Percentiles rank a stretch among this genome's conserved stretches.
Evolutionary conservation across 2,888 invertebrate genomes (phyloP).

Genomic region (Colletes collaris): DNA sequence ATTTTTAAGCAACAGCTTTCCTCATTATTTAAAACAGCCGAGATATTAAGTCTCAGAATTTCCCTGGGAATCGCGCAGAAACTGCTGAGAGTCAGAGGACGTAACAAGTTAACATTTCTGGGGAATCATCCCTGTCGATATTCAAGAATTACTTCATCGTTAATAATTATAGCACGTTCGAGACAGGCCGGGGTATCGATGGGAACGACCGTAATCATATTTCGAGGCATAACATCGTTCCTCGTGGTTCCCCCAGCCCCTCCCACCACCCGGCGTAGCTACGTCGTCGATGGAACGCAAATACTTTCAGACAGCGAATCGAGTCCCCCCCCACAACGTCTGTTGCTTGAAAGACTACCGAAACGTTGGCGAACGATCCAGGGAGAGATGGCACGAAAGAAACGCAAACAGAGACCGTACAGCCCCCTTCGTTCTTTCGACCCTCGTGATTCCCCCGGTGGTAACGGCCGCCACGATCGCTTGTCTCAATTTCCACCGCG

Average conservation of each 20-base stretch:
- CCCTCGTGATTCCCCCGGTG: conserved; percentile 17
- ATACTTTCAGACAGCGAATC: conserved; percentile 11
- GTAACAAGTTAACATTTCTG: too few relatives aligned
- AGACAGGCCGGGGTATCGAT: neutral
- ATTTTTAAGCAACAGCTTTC: too few relatives aligned
- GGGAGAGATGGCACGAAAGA: neutral
- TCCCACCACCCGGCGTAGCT: neutral
- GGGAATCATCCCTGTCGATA: neutral
- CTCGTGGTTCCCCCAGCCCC: neutral
- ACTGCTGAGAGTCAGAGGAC: too few relatives aligned
- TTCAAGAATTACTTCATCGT: conserved; percentile 3
- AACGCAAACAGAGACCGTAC: conserved; percentile 16
- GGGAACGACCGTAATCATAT: conserved; percentile 4
- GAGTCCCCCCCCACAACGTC: neutral
- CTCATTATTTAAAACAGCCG: too few relatives aligned
- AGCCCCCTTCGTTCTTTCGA: conserved; percentile 2
- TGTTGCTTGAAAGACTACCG: conserved; percentile 10
- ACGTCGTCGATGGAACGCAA: conserved; percentile 24
- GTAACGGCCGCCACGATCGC: conserved; percentile 30
- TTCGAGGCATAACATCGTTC: neutral
- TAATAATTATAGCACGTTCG: neutral
- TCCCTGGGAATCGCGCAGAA: too few relatives aligned
- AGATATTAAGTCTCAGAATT: too few relatives aligned
- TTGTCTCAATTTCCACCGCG: conserved; percentile 54
- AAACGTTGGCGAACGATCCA: conserved; percentile 33